A percentile compares a stretch with the other conserved stretches of the same genome.
These are phyloP conservation scores for Hozukius guyotensis DNA, from an alignment of 2,797 vertebrate genomes.

Conservation along the genomic window DNA sequence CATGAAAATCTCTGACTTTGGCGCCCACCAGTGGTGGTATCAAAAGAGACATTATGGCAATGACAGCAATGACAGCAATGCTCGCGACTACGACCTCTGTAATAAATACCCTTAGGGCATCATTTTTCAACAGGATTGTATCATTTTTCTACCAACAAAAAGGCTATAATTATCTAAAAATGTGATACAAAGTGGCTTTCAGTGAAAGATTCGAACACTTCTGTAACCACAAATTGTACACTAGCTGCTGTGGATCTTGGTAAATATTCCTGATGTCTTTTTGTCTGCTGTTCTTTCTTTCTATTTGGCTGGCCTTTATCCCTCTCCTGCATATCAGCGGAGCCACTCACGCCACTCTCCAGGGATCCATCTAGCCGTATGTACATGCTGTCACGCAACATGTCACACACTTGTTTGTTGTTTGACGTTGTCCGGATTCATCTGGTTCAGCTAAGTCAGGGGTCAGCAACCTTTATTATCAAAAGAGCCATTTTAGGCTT, in stretches of 20 bases:
- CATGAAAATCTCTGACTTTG: not conserved
- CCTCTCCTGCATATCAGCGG: conserved; percentile 71
- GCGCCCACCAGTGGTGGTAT: not conserved
- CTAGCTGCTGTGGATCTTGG: not conserved
- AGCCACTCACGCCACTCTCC: conserved; percentile 85
- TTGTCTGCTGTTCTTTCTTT: not conserved
- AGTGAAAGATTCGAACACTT: not conserved
- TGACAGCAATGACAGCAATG: not conserved
- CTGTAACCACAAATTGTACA: not conserved
- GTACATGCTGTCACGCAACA: conserved; percentile 62
- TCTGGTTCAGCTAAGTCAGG: not conserved
- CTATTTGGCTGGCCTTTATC: not conserved
- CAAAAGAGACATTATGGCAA: not conserved
- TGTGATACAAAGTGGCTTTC: not conserved
- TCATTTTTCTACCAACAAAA: not conserved
- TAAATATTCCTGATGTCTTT: not conserved
- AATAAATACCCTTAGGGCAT: not conserved
- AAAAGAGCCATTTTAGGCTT: no score
- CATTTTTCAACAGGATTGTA: not conserved
- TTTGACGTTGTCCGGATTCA: not conserved
- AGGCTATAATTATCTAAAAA: not conserved
- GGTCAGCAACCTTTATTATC: no score
- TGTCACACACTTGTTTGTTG: not conserved
- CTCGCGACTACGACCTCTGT: no score
- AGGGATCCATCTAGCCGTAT: conserved; percentile 87